Percentiles rank a stretch among this genome's conserved stretches.
phyloP scores from a whole-genome alignment of 1,140 invertebrate genomes.

The Cyclargus thomasi region DNA sequence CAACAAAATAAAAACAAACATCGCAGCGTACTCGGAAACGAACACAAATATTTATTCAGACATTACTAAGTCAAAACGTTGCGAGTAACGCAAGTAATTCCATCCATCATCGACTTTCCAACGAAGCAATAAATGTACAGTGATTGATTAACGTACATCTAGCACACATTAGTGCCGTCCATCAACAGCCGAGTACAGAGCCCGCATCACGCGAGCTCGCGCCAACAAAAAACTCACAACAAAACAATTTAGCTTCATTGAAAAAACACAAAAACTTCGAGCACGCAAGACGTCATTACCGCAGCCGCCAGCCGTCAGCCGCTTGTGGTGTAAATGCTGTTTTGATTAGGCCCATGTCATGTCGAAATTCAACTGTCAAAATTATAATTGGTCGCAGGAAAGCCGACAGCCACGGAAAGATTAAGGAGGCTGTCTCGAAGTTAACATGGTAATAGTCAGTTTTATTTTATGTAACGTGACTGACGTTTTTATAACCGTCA shows the following conservation, averaged over 20 bases:
- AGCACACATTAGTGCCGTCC: conserved; percentile 66
- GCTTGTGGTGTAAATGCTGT: conserved; percentile 73
- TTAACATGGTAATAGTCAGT: conserved; percentile 19
- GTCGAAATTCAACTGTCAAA: conserved; percentile 75
- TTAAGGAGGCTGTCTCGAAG: conserved; percentile 32
- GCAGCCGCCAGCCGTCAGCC: conserved; percentile 57
- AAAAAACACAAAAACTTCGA: conserved; percentile 49
- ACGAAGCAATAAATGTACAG: conserved; percentile 50
- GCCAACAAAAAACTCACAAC: conserved; percentile 51
- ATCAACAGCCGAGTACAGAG: conserved; percentile 62
- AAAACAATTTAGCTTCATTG: conserved; percentile 65
- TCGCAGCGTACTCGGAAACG: neutral
- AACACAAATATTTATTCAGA: conserved; percentile 9
- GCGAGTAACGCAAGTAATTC: conserved; percentile 18
- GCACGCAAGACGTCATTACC: conserved; percentile 60
- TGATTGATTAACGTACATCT: conserved; percentile 66
- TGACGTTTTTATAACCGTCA: conserved; percentile 10
- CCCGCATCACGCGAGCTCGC: conserved; percentile 51
- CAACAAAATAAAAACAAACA: neutral
- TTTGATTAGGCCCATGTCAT: conserved; percentile 77
- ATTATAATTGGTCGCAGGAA: conserved; percentile 73
- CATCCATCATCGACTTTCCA: conserved; percentile 39
- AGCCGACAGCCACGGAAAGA: conserved; percentile 54
- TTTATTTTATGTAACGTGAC: conserved; percentile 12
- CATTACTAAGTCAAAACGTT: conserved; percentile 13